Evolutionary conservation across 2,888 invertebrate genomes (phyloP).

Genomic region (Caenorhabditis macrosperma): DNA sequence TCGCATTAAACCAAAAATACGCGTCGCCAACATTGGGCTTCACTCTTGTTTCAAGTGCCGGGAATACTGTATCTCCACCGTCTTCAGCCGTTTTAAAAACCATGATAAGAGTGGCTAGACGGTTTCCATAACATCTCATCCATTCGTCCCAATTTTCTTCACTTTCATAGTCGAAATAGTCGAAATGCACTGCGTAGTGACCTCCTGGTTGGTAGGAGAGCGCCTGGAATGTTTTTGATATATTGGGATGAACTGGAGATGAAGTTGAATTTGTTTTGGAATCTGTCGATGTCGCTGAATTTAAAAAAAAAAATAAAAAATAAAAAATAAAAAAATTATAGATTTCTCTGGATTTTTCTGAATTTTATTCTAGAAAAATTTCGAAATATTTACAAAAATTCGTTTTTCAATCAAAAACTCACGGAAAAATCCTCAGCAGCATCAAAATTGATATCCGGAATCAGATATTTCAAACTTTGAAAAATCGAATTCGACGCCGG

Average conservation of each 20-base stretch:
- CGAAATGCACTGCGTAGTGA: slow-evolving; percentile 72
- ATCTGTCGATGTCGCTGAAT: too few species aligned
- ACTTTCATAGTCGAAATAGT: slow-evolving; percentile 46
- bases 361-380: too few species aligned
- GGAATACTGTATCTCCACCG: slow-evolving; percentile 73
- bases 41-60: slow-evolving; percentile 55
- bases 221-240: slow-evolving; percentile 45
- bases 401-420: background rate
- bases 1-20: slow-evolving; percentile 74
- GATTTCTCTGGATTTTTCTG: too few species aligned
- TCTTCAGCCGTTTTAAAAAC: slow-evolving; percentile 63
- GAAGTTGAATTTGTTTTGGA: too few species aligned
- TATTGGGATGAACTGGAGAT: background rate
- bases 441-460: slow-evolving; percentile 18
- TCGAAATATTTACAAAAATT: too few species aligned
- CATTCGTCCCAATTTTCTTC: slow-evolving; percentile 42
- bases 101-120: slow-evolving; percentile 68
- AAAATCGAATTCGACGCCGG: background rate
- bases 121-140: slow-evolving; percentile 65
- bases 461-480: background rate
- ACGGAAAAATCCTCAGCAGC: slow-evolving; percentile 13
- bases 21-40: slow-evolving; percentile 71
- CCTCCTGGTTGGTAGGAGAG: slow-evolving; percentile 69
- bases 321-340: too few species aligned
- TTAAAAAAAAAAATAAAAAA: too few species aligned